Conservation (phyloP, 2,888 invertebrate genomes). For the Poecilobothrus nobilitatus region DNA sequence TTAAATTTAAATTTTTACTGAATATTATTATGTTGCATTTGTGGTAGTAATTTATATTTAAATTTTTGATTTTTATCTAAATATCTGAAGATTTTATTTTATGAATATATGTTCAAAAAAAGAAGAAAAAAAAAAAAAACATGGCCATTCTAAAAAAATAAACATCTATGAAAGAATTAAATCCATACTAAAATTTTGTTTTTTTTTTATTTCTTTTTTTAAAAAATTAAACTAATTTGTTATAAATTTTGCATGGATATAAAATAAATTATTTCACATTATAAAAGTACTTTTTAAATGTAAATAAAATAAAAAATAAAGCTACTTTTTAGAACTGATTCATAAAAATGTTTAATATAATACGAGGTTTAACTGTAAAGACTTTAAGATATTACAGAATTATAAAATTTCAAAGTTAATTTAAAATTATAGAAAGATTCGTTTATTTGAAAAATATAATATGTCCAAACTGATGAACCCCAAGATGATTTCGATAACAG, state of each 20-base stretch:
- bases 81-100: background rate
- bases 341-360: no score
- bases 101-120: background rate
- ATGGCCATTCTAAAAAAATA: background rate
- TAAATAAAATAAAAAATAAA: background rate
- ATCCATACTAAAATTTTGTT: no score
- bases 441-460: no score
- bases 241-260: constrained; percentile 1
- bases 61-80: background rate
- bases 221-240: background rate
- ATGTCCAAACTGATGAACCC: no score
- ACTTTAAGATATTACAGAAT: no score
- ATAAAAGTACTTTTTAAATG: background rate
- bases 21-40: background rate
- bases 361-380: no score
- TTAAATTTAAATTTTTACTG: background rate
- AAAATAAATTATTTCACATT: background rate
- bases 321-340: background rate
- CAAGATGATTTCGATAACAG: no score
- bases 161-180: no score
- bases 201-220: no score
- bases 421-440: no score
- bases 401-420: no score
- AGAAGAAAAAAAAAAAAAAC: background rate
- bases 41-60: background rate